These are phyloP conservation scores for Muraenolepis orangiensis DNA, from an alignment of 2,797 vertebrate genomes.

Conservation along the genomic window DNA sequence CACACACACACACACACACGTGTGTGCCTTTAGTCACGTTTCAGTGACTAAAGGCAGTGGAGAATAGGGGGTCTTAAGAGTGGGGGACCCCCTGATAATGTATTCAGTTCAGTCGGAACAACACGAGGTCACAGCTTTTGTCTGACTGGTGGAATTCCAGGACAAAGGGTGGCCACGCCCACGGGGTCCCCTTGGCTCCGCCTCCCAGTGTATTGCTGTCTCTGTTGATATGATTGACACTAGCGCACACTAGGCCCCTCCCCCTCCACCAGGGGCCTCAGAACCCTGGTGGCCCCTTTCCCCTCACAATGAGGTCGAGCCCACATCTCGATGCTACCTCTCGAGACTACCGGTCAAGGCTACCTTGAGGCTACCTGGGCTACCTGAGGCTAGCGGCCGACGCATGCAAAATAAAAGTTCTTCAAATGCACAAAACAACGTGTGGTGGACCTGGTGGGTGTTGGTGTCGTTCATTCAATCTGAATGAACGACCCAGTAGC, in stretches of 20 bases:
- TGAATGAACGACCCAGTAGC: slow-evolving; percentile 10
- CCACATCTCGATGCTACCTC: slow-evolving; percentile 25
- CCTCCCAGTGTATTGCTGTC: slow-evolving; percentile 25
- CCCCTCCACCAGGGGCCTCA: no score
- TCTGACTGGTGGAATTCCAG: slow-evolving; percentile 68
- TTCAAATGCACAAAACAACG: no score
- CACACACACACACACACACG: not conserved
- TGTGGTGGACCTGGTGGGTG: no score
- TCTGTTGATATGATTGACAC: not conserved
- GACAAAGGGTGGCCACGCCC: slow-evolving; percentile 61
- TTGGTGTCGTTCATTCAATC: slow-evolving; percentile 12
- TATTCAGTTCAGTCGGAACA: slow-evolving; percentile 40
- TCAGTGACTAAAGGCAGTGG: not conserved
- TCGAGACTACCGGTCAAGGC: no score
- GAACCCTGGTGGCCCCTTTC: not conserved
- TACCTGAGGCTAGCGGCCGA: no score
- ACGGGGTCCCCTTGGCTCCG: slow-evolving; percentile 46
- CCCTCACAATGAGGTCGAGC: slow-evolving; percentile 17
- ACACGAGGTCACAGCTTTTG: slow-evolving; percentile 55
- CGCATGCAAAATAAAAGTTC: no score
- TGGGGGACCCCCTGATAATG: slow-evolving; percentile 9
- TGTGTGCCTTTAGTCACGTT: not conserved
- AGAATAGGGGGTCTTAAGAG: not conserved
- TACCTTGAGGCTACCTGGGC: no score
- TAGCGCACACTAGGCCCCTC: no score